Evolutionary conservation across 2,888 invertebrate species (phyloP).

Genomic region (Dicyrtomina minuta): DNA sequence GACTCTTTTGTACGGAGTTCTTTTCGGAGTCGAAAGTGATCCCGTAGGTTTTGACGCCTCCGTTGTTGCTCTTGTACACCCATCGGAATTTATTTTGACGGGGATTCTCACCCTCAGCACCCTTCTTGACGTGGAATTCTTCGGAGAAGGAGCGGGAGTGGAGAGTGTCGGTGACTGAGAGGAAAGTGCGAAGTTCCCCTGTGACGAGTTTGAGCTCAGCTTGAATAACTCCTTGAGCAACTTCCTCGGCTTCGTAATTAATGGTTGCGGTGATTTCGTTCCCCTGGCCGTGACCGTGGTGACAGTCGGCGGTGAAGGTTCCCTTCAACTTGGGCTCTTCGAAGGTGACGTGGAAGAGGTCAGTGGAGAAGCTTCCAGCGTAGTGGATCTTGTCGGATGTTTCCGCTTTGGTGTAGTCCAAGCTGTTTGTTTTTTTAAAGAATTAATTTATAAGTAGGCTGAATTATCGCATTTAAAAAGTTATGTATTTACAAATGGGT

Average conservation of each 20-base stretch:
- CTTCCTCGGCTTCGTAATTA: too few species aligned
- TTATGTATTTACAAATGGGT: too few species aligned
- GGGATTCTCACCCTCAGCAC: not conserved
- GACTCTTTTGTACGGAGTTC: not conserved
- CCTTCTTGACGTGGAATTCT: not conserved
- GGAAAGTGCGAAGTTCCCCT: not conserved
- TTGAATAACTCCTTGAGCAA: too few species aligned
- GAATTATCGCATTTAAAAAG: not conserved
- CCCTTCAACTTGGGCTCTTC: conserved; percentile 4
- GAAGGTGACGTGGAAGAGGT: not conserved
- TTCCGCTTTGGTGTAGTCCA: conserved; percentile 6
- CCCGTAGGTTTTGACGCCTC: not conserved
- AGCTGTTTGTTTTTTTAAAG: too few species aligned
- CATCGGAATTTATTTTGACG: not conserved
- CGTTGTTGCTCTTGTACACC: not conserved
- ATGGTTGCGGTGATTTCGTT: not conserved
- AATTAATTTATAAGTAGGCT: not conserved
- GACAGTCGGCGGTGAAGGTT: conserved; percentile 13
- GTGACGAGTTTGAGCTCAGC: not conserved
- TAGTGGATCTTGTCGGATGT: not conserved
- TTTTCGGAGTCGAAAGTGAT: not conserved
- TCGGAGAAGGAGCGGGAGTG: not conserved
- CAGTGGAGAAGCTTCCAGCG: conserved; percentile 13
- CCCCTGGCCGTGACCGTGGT: not conserved
- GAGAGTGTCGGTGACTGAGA: too few species aligned